phyloP scores from a whole-genome alignment of 2,797 vertebrate genomes.

The Catharus ustulatus region DNA sequence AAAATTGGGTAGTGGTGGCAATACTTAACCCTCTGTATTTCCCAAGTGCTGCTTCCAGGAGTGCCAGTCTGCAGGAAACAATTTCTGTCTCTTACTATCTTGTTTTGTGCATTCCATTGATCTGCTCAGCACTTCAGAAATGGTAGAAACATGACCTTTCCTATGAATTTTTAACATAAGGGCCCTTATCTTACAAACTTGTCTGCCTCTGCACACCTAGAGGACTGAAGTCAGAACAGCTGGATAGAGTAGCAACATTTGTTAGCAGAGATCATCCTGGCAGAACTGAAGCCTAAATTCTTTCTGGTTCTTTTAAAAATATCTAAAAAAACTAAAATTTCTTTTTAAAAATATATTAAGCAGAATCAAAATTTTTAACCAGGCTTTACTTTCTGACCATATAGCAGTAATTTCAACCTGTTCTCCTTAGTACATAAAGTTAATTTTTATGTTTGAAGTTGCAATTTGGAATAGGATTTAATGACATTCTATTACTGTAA shows the following conservation, averaged over 20 bases:
- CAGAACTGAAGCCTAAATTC: not conserved
- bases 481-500: not conserved
- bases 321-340: not conserved
- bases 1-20: not conserved
- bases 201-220: not conserved
- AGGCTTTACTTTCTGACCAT: not conserved
- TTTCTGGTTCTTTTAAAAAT: not conserved
- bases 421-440: not conserved
- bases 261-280: conserved; percentile 17
- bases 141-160: conserved; percentile 47
- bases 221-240: conserved; percentile 32
- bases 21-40: not conserved
- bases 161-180: conserved; percentile 51
- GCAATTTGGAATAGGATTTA: conserved; percentile 43
- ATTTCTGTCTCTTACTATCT: not conserved
- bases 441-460: conserved; percentile 51
- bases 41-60: not conserved
- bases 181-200: conserved; percentile 18
- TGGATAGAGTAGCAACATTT: not conserved
- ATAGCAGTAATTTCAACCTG: not conserved
- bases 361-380: not conserved
- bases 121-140: not conserved
- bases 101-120: conserved; percentile 28
- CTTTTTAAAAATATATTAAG: not conserved
- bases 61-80: not conserved